Conservation (phyloP, 2,797 vertebrate species). For the Galaxias olidus region DNA sequence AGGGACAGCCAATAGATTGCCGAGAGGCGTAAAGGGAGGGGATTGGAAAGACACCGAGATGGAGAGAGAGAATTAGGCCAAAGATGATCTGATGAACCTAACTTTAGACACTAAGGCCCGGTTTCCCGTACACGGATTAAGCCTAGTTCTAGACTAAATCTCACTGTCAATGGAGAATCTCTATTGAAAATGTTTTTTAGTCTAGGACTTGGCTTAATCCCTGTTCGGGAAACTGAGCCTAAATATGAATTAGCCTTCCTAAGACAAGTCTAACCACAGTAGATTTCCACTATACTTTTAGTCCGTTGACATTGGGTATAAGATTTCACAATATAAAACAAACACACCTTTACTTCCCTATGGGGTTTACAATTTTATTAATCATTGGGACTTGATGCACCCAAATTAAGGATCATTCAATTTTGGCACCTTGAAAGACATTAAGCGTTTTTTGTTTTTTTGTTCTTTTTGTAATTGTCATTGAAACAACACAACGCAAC, state of each 20-base stretch:
- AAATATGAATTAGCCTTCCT: too few relatives aligned
- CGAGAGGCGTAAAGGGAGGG: background rate
- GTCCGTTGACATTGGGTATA: too few relatives aligned
- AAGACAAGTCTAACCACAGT: too few relatives aligned
- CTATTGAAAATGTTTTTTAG: too few relatives aligned
- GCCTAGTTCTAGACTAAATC: too few relatives aligned
- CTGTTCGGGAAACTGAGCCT: too few relatives aligned
- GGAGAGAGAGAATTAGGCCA: background rate
- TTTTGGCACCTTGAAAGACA: slow-evolving; percentile 76
- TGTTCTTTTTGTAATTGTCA: slow-evolving; percentile 51
- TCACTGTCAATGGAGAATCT: too few relatives aligned
- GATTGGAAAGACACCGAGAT: too few relatives aligned
- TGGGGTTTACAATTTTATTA: slow-evolving; percentile 68
- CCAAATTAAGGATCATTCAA: slow-evolving; percentile 75
- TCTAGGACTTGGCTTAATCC: too few relatives aligned
- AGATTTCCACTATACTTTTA: too few relatives aligned
- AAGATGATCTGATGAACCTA: background rate
- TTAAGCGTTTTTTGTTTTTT: slow-evolving; percentile 53
- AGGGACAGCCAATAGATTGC: background rate
- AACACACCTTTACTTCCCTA: slow-evolving; percentile 52
- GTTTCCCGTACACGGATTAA: too few relatives aligned
- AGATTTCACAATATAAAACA: slow-evolving; percentile 31
- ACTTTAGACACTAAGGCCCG: too few relatives aligned
- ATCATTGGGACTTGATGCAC: slow-evolving; percentile 74
- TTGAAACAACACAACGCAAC: slow-evolving; percentile 72